phyloP scores from a whole-genome alignment of 2,888 invertebrate species.

The Drosophila austrosaltans region DNA sequence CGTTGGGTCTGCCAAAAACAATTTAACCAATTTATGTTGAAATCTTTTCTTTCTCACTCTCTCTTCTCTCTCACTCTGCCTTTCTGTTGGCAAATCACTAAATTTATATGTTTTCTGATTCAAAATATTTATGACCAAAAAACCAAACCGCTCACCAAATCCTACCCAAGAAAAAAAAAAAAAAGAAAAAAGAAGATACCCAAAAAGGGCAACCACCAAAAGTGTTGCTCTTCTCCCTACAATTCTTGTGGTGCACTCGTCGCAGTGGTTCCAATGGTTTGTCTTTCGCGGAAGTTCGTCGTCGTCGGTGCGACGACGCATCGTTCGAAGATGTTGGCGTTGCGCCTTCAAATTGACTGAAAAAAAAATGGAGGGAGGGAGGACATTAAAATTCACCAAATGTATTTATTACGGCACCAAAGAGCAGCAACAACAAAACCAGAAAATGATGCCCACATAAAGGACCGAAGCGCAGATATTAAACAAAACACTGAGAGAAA shows the following conservation, averaged over 20 bases:
- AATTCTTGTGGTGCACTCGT: constrained; percentile 3
- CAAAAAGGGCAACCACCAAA: constrained; percentile 65
- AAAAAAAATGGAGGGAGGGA: constrained; percentile 78
- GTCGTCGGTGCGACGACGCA: neutral
- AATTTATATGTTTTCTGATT: constrained; percentile 82
- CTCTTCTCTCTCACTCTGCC: constrained; percentile 22
- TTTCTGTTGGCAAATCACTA: constrained; percentile 80
- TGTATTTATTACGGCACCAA: constrained; percentile 82
- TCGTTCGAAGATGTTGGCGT: constrained; percentile 35
- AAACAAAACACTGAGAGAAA: constrained; percentile 37
- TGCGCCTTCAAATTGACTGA: constrained; percentile 75
- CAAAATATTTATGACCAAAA: constrained; percentile 81
- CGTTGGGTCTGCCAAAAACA: constrained; percentile 78
- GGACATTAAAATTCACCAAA: constrained; percentile 82
- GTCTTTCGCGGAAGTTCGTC: constrained; percentile 39
- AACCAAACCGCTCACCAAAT: constrained; percentile 41
- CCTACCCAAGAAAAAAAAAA: neutral
- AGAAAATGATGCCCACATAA: constrained; percentile 70
- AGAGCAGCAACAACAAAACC: constrained; percentile 54
- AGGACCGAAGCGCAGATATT: constrained; percentile 58
- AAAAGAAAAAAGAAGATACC: constrained; percentile 34
- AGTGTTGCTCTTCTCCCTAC: constrained; percentile 43
- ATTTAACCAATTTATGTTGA: constrained; percentile 80
- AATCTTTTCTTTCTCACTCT: constrained; percentile 37
- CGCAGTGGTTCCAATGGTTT: constrained; percentile 12